Base-by-base conservation (phyloP, 2,888 invertebrate genomes). In the Melieria picta region DNA sequence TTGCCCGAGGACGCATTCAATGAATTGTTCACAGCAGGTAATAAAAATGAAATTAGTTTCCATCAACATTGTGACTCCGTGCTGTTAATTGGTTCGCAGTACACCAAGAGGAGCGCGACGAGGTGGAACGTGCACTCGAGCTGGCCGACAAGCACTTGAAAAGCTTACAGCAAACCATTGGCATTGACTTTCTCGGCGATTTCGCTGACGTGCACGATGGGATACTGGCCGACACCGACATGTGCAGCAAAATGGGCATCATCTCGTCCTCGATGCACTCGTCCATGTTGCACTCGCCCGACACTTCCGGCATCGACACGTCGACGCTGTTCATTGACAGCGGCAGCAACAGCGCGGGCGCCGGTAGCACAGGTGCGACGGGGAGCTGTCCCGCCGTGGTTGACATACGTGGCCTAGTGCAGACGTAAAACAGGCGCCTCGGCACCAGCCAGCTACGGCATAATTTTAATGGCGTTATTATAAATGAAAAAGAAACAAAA, bases 61-160 rank as follows among this genome's bases (percentile, higher is more conserved):
- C 3, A 7, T 10, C 0, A 10, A 43, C 58, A 42, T 11, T 43
- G 42, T 9, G 13, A 4, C 10, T 30, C 30, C 3, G 30, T 30
- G 30, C 30, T 30, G 30, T 30, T 30, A 30, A 42, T 30, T n/a
- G n/a, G 6, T 4, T 75, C 71, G 13, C 76, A 85, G 85, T 86
- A 71, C 86, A 92, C 64, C 90, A 91, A 83, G 95, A 94, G 82
- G 96, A 96, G 86, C 93, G 94, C 50, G 95, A 96, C 77, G 96
- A 96, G 84, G 87, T 96, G 79, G 95, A 96, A 83, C 91, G 95
- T 73, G 96, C 95, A 7, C 87, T 96, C 75, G 93, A 93, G 78
- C 92, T 92, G 63, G 93, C 93, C 60, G 93, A 93, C 82, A 91
- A 92, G 82, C 91, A 92, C 82, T 91, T 92, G 30, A 90, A 92